phyloP scores from a whole-genome alignment of 2,888 invertebrate species.

The Tetragonisca angustula region DNA sequence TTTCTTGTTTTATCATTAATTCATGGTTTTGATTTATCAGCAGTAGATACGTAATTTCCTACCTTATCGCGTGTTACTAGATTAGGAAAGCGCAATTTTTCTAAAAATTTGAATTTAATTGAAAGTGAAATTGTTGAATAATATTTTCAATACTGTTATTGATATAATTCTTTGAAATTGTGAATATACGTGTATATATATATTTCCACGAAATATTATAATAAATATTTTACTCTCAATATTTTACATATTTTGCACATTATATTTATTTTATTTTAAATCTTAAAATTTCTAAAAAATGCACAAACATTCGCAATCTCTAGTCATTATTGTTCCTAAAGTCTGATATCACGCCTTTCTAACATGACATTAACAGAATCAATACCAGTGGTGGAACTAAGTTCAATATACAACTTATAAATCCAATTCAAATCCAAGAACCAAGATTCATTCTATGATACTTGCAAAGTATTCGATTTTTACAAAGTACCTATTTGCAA shows the following conservation, averaged over 20 bases:
- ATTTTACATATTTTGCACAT: too few relatives aligned
- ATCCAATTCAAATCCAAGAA: background rate
- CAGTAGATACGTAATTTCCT: slow-evolving; percentile 9
- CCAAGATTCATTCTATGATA: background rate
- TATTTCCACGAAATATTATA: too few relatives aligned
- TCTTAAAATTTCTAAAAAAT: too few relatives aligned
- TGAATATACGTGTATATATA: too few relatives aligned
- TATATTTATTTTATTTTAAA: too few relatives aligned
- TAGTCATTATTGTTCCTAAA: background rate
- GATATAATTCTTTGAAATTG: background rate
- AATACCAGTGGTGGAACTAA: background rate
- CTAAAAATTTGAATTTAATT: background rate
- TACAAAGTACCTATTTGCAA: background rate
- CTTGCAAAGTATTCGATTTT: background rate
- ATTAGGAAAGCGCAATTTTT: background rate
- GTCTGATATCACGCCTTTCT: background rate
- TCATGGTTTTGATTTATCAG: background rate
- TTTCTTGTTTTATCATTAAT: background rate
- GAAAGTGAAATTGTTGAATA: background rate
- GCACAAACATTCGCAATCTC: too few relatives aligned
- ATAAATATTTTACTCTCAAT: too few relatives aligned
- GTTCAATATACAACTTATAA: background rate
- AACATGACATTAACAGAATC: background rate
- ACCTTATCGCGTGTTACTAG: slow-evolving; percentile 31
- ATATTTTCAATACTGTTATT: background rate